phyloP scores from a whole-genome alignment of 2,113 vertebrate species.

The Ibidorhyncha struthersii region DNA sequence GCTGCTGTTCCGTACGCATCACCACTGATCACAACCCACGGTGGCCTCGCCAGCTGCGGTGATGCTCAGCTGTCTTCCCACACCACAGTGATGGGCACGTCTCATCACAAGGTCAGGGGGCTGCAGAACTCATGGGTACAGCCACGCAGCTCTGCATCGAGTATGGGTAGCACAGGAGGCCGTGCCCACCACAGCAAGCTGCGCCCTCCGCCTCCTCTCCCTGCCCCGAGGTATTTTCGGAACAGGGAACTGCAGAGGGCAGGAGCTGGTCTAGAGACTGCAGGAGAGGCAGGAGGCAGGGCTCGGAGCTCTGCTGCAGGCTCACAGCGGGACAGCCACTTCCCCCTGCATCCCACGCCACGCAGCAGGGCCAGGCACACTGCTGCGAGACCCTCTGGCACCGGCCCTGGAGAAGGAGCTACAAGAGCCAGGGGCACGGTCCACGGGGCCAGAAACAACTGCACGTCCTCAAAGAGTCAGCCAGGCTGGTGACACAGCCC shows the following conservation, averaged over 20 bases:
- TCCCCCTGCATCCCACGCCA: background rate
- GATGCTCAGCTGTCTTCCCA: background rate
- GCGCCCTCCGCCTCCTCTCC: background rate
- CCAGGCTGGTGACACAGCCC: background rate
- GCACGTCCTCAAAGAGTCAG: too few relatives aligned
- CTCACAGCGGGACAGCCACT: background rate
- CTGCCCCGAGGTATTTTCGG: too few relatives aligned
- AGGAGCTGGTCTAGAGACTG: background rate
- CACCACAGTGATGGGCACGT: fast-evolving
- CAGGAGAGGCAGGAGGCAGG: background rate
- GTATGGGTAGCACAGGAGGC: background rate
- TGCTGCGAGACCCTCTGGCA: background rate
- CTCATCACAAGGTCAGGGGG: fast-evolving
- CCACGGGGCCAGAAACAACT: background rate
- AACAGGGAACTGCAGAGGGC: background rate
- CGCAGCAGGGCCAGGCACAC: background rate
- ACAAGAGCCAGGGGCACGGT: background rate
- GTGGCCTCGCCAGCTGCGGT: fast-evolving
- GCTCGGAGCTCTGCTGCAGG: background rate
- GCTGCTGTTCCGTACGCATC: fast-evolving
- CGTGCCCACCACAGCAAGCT: background rate
- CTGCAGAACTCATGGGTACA: fast-evolving
- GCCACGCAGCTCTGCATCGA: fast-evolving
- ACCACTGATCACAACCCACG: fast-evolving
- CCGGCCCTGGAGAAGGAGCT: background rate